Base-by-base conservation (phyloP, 2,888 invertebrate genomes). In the Macroteleia sp. region DNA sequence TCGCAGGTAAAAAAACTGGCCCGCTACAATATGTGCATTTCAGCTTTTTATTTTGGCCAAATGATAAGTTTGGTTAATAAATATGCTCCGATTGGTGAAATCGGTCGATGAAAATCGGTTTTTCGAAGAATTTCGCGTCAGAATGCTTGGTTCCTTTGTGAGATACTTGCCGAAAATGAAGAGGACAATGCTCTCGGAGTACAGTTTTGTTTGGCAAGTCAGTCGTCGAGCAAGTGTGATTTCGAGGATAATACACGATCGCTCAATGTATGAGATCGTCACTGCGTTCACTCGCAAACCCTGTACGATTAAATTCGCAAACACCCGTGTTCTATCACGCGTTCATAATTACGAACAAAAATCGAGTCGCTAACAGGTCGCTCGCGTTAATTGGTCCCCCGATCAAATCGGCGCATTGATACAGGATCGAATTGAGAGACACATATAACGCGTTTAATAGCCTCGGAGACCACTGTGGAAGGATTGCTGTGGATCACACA, bases 371-470 rank as follows among this genome's bases (percentile, higher is more conserved):
- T 86, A 17, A 56, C 86, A 84, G 30, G 16, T 12, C 16, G 10
- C 16, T 67, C 25, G 39, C 85, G 87, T 87, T 86, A 89, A 87
- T 88, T 87, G 87, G 70, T 36, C 56, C 30, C 10, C 41, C 52
- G 62, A 73, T 64, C 57, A 36, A 28, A 57, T 59, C 50, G 85
- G 82, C 19, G 80, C 84, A 86, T 84, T 84, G 82, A 85, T 80
- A 81, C 83, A 79, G 82, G 84, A 89, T 86, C 87, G 87, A 88
- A 87, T 88, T 86, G 88, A 88, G 86, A 86, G 87, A 87, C 87
- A 87, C 87, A 88, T 88, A 88, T 82, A 89, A 89, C 86, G 87
- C 88, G 89, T 87, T 88, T 88, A 89, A 89, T 88, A 88, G 86
- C 88, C 85, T 42, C 14, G 80, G 82, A 44, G 32, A 83, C 80